phyloP scores from a whole-genome alignment of 2,888 invertebrate genomes.

The Clusia tigrina region DNA sequence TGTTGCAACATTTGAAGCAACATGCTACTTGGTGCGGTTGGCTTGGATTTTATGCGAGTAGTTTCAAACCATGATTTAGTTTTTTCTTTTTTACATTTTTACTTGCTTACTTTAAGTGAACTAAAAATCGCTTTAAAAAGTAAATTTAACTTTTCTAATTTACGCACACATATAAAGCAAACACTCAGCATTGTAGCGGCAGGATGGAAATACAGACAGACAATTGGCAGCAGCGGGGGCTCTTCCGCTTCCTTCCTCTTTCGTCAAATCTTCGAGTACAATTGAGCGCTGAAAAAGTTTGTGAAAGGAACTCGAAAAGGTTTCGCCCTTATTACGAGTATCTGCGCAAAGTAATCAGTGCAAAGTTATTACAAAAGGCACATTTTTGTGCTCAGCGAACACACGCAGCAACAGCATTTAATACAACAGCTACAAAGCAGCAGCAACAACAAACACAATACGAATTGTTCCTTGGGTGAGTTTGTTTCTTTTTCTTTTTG shows the following conservation, averaged over 20 bases:
- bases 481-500: too few species aligned
- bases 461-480: too few species aligned
- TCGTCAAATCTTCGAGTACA: neutral
- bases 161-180: neutral
- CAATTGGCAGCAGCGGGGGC: neutral
- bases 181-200: neutral
- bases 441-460: neutral
- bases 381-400: neutral
- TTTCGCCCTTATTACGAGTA: constrained; percentile 5
- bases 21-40: neutral
- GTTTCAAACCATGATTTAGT: too few species aligned
- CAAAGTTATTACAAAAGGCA: constrained; percentile 8
- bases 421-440: neutral
- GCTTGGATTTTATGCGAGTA: too few species aligned
- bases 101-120: too few species aligned
- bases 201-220: too few species aligned
- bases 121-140: neutral
- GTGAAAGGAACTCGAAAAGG: neutral
- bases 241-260: neutral
- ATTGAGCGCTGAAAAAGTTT: neutral
- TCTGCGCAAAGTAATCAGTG: neutral
- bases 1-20: neutral
- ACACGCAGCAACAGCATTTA: neutral
- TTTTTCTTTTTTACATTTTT: too few species aligned
- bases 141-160: constrained; percentile 1